A percentile compares a stretch with the other conserved stretches of the same genome.
phyloP scores from a whole-genome alignment of 1,140 invertebrate species.

The Anthonomus grandis region DNA sequence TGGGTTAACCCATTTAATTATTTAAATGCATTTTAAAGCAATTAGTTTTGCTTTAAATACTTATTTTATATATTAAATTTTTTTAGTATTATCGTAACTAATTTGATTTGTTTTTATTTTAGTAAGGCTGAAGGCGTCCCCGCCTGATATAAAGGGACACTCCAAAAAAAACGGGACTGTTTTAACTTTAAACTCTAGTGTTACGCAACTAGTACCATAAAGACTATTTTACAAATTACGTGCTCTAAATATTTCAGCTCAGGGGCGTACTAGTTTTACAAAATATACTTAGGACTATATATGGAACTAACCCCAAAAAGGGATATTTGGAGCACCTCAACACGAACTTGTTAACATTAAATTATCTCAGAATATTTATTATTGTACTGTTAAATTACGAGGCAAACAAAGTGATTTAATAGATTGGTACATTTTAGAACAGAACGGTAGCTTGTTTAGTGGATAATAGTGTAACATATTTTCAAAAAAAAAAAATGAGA shows the following conservation, averaged over 20 bases:
- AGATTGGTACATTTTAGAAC: constrained; percentile 17
- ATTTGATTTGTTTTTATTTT: constrained; percentile 25
- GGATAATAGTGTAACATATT: constrained; percentile 35
- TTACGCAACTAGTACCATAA: constrained; percentile 19
- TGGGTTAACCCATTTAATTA: too few relatives aligned
- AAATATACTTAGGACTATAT: constrained; percentile 46
- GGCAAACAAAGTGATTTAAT: constrained; percentile 17
- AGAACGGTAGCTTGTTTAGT: constrained; percentile 21
- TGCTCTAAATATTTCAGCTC: constrained; percentile 29
- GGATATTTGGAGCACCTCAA: constrained; percentile 28
- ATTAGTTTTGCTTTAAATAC: too few relatives aligned
- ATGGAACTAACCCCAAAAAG: constrained; percentile 1
- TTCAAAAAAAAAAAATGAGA: constrained; percentile 25
- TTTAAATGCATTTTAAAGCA: too few relatives aligned
- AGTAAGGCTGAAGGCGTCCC: constrained; percentile 25
- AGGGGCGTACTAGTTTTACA: constrained; percentile 18
- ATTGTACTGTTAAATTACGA: constrained; percentile 23
- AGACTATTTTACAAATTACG: constrained; percentile 22
- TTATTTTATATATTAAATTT: too few relatives aligned
- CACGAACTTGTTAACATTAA: constrained; percentile 25
- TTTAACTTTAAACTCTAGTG: constrained; percentile 18
- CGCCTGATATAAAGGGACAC: constrained; percentile 6
- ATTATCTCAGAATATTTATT: constrained; percentile 28
- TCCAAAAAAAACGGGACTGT: background rate
- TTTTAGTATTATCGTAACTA: too few relatives aligned